Conservation (phyloP, 2,888 invertebrate species). For the Beris chalybata region DNA sequence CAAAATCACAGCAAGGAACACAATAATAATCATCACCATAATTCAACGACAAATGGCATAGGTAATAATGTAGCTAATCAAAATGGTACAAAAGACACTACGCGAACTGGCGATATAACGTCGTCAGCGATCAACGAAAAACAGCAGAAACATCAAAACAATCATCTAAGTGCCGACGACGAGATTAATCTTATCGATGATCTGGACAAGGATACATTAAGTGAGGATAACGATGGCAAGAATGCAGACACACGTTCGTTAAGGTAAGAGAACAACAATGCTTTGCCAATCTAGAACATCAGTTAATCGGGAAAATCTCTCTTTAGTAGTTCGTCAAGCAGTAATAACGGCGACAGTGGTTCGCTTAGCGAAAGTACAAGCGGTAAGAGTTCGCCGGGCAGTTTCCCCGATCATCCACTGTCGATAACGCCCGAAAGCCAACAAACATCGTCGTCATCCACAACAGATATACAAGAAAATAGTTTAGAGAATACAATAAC, state of each 20-base stretch:
- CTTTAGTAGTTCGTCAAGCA: slow-evolving; percentile 37
- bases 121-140: slow-evolving; percentile 39
- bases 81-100: slow-evolving; percentile 38
- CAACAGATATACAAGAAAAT: slow-evolving; percentile 39
- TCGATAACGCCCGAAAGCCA: slow-evolving; percentile 27
- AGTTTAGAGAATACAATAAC: slow-evolving; percentile 8
- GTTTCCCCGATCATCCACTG: slow-evolving; percentile 46
- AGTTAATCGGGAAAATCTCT: not conserved
- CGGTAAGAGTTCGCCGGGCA: slow-evolving; percentile 52
- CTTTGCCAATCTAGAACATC: not conserved
- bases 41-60: slow-evolving; percentile 10
- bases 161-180: slow-evolving; percentile 42
- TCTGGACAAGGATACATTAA: slow-evolving; percentile 42
- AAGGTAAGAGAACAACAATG: slow-evolving; percentile 39
- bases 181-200: slow-evolving; percentile 46
- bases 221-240: slow-evolving; percentile 40
- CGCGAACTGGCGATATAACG: slow-evolving; percentile 43
- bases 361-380: slow-evolving; percentile 48
- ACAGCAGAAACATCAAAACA: slow-evolving; percentile 51
- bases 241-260: slow-evolving; percentile 43
- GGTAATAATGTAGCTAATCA: slow-evolving; percentile 43
- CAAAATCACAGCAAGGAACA: slow-evolving; percentile 44
- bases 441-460: slow-evolving; percentile 30
- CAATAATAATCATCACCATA: slow-evolving; percentile 44
- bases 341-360: slow-evolving; percentile 43